Percentiles rank a stretch among this genome's conserved stretches.
Conservation (phyloP, 30 jellyfish, hydroid and myxozoan genomes). For the Haliclystus octoradiatus region DNA sequence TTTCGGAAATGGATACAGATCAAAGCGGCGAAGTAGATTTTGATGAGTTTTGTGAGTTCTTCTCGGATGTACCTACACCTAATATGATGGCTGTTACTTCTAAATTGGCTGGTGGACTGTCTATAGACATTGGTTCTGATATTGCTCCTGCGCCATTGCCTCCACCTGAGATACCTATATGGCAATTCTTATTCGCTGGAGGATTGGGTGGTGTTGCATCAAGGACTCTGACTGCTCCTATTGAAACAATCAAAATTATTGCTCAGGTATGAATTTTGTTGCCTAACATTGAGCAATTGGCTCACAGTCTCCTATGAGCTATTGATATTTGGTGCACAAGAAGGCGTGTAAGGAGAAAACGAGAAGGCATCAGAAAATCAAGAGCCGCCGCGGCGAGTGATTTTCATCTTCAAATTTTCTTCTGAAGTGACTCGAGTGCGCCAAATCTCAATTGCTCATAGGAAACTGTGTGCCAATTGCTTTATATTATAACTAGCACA, state of each 20-base stretch:
- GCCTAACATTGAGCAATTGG: too few species aligned
- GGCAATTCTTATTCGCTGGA: constrained; percentile 73
- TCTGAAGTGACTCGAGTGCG: too few species aligned
- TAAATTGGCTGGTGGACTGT: constrained; percentile 53
- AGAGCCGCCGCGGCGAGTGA: too few species aligned
- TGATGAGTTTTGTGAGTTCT: constrained; percentile 63
- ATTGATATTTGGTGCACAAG: too few species aligned
- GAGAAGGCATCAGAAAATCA: too few species aligned
- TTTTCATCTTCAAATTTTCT: too few species aligned
- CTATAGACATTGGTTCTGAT: constrained; percentile 67
- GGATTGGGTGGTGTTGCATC: constrained; percentile 91
- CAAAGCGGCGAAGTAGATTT: constrained; percentile 36
- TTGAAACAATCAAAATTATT: constrained; percentile 59
- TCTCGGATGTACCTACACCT: constrained; percentile 77
- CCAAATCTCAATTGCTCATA: too few species aligned
- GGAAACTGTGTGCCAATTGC: too few species aligned
- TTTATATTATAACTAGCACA: too few species aligned
- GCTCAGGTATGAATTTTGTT: constrained; percentile 38
- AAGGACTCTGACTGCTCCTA: constrained; percentile 80
- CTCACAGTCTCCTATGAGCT: too few species aligned
- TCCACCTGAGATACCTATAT: constrained; percentile 68
- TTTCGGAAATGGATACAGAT: constrained; percentile 53
- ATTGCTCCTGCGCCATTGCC: constrained; percentile 69
- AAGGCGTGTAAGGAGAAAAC: too few species aligned
- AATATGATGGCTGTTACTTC: constrained; percentile 32